phyloP scores from a whole-genome alignment of 2,888 invertebrate genomes.

The Ecdyonurus torrentis region DNA sequence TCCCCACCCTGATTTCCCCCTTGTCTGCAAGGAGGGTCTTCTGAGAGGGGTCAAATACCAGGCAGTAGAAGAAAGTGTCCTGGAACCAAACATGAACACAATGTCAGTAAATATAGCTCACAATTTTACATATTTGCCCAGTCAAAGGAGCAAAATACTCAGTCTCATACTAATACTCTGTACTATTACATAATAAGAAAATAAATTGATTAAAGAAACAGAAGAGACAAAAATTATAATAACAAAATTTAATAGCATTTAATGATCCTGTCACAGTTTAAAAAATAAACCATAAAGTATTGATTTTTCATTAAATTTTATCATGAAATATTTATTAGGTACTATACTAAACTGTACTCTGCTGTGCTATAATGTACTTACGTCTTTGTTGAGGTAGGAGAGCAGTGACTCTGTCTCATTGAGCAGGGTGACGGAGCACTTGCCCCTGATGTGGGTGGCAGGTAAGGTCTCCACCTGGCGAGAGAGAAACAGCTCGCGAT shows the following conservation, averaged over 20 bases:
- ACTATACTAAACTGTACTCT: no score
- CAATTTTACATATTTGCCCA: no score
- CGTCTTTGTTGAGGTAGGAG: conserved; percentile 93
- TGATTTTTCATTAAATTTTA: background rate
- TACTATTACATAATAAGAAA: no score
- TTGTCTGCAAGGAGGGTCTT: conserved; percentile 98
- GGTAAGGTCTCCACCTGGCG: conserved; percentile 96
- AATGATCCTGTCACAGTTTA: background rate
- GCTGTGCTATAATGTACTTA: conserved; percentile 32
- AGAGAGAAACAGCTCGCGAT: conserved; percentile 94
- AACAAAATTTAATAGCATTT: background rate
- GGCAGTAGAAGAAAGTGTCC: conserved; percentile 98
- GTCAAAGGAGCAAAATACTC: no score
- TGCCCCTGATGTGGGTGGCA: conserved; percentile 97
- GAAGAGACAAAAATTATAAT: no score
- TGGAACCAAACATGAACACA: no score
- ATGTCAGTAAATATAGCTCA: no score
- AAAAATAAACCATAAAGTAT: no score
- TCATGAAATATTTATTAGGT: no score
- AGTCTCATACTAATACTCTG: no score
- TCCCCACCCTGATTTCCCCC: conserved; percentile 83
- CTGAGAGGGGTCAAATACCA: conserved; percentile 98
- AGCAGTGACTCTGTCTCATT: conserved; percentile 96
- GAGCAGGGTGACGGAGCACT: conserved; percentile 95
- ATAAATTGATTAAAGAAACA: no score